A percentile compares a stretch with the other conserved stretches of the same genome.
Evolutionary conservation across 2,113 vertebrate species (phyloP).

Genomic region (Coracopsis vasa): DNA sequence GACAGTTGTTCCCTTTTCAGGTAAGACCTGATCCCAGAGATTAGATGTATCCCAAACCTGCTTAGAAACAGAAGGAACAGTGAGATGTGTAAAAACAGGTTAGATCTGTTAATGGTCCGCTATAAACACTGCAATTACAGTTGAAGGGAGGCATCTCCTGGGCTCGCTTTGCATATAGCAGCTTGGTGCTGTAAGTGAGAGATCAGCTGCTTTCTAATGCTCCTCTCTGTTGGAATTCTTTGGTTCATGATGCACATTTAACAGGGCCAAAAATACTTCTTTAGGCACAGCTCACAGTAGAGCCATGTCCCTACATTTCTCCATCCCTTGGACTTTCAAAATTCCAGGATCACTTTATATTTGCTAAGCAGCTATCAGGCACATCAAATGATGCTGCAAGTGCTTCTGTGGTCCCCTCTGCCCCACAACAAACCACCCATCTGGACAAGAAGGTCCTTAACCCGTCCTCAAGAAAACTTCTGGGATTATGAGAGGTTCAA

Average conservation of each 20-base stretch:
- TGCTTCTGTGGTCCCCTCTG: background rate
- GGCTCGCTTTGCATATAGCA: background rate
- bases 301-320: background rate
- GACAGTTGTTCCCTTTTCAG: background rate
- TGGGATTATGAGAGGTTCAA: background rate
- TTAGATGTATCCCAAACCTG: background rate
- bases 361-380: background rate
- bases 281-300: background rate
- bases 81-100: background rate
- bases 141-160: background rate
- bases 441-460: background rate
- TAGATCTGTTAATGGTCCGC: background rate
- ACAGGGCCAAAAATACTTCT: background rate
- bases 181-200: background rate
- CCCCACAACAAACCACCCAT: background rate
- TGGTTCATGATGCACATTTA: background rate
- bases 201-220: background rate
- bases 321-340: background rate
- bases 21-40: background rate
- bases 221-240: background rate
- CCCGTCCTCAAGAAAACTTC: background rate
- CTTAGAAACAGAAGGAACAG: background rate
- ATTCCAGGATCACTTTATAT: background rate
- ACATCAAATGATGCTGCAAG: background rate
- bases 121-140: background rate